Conservation (phyloP, 2,797 vertebrate genomes). For the Spondyliosoma cantharus region DNA sequence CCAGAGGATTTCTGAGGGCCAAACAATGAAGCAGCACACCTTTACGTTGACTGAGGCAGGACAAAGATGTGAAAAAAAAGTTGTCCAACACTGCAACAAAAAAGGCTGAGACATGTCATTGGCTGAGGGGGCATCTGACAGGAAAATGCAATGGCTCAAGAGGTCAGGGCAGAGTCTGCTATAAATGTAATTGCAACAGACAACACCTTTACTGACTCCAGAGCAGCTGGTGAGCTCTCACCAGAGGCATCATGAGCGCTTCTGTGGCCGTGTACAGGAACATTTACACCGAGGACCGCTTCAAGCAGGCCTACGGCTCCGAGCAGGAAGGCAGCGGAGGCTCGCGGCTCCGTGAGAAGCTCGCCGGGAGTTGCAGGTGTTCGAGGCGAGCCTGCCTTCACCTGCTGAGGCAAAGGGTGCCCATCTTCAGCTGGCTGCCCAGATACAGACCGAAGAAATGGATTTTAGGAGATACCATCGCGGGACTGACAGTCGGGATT, state of each 20-base stretch:
- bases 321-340: conserved; percentile 67
- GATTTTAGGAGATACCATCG: conserved; percentile 90
- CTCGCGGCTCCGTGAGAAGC: conserved; percentile 72
- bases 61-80: conserved; percentile 69
- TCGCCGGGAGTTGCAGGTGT: conserved; percentile 81
- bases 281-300: conserved; percentile 89
- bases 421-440: conserved; percentile 89
- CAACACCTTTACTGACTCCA: conserved; percentile 44
- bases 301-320: conserved; percentile 85
- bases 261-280: conserved; percentile 88
- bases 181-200: conserved; percentile 75
- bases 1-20: conserved; percentile 68
- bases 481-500: conserved; percentile 91
- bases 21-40: conserved; percentile 71
- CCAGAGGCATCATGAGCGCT: conserved; percentile 82
- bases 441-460: conserved; percentile 89
- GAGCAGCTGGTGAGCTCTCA: conserved; percentile 21
- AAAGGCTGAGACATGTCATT: conserved; percentile 77
- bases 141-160: conserved; percentile 79
- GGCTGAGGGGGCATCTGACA: conserved; percentile 74
- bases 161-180: conserved; percentile 72
- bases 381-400: conserved; percentile 81
- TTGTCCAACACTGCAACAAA: conserved; percentile 70
- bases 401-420: conserved; percentile 85
- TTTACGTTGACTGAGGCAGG: conserved; percentile 74